These are phyloP conservation scores for Agrochola litura DNA, from an alignment of 2,888 invertebrate species.

Conservation along the genomic window DNA sequence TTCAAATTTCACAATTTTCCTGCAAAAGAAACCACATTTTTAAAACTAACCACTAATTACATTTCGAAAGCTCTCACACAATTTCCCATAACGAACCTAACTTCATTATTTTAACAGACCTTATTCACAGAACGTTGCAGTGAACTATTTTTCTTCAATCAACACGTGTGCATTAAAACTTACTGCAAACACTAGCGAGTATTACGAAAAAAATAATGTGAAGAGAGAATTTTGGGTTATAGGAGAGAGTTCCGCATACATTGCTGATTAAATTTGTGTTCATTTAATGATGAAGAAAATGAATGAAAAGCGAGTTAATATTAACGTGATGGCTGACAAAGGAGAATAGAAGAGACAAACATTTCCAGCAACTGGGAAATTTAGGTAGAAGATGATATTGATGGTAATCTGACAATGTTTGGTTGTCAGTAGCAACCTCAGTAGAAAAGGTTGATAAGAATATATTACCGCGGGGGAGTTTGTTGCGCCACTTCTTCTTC, in stretches of 20 bases:
- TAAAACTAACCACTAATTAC: constrained; percentile 42
- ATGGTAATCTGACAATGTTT: not conserved
- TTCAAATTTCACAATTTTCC: not conserved
- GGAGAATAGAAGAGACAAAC: not conserved
- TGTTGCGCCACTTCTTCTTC: not conserved
- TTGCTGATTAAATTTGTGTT: not conserved
- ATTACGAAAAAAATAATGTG: constrained; percentile 69
- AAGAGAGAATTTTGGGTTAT: constrained; percentile 14
- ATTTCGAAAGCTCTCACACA: constrained; percentile 48
- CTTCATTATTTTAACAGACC: constrained; percentile 59
- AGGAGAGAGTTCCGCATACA: constrained; percentile 37
- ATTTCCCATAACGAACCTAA: constrained; percentile 51
- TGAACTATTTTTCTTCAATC: constrained; percentile 78
- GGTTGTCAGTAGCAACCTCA: not conserved
- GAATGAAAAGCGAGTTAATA: not conserved
- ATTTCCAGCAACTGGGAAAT: not conserved
- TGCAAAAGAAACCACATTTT: constrained; percentile 17
- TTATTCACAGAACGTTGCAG: constrained; percentile 67
- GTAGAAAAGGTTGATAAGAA: not conserved
- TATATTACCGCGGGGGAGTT: not conserved
- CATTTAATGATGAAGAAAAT: not conserved
- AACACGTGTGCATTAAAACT: constrained; percentile 79
- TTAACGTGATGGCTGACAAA: not conserved
- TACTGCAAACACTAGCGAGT: constrained; percentile 72
- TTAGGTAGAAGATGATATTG: not conserved